Conservation (phyloP, 2,797 vertebrate species). For the Onychomys torridus region DNA sequence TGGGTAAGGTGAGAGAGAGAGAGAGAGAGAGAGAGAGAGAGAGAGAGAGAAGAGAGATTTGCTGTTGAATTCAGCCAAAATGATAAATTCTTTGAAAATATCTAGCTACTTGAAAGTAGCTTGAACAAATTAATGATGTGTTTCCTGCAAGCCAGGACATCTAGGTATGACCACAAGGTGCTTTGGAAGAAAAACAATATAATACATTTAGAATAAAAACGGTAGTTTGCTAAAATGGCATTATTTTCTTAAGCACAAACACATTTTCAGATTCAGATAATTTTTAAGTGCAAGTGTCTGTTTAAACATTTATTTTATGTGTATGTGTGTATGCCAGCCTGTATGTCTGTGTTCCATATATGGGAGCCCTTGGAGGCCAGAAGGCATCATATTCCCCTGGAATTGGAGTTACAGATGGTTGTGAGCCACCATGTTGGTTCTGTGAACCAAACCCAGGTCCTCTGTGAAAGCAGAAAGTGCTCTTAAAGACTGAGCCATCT, state of each 20-base stretch:
- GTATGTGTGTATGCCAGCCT: not conserved
- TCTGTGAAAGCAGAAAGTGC: not conserved
- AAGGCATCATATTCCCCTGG: not conserved
- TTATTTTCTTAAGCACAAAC: conserved; percentile 22
- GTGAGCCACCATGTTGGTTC: not conserved
- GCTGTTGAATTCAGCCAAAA: conserved; percentile 19
- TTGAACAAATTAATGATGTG: conserved; percentile 11
- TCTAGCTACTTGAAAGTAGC: not conserved
- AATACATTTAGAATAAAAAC: conserved; percentile 33
- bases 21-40: no score
- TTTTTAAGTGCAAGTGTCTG: not conserved
- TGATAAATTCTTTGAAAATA: conserved; percentile 29
- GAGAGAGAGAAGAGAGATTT: not conserved
- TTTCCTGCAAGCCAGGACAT: not conserved
- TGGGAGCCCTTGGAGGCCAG: not conserved
- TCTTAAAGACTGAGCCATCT: no score
- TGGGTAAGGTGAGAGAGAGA: not conserved
- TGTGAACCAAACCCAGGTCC: not conserved
- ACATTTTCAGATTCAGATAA: conserved; percentile 30
- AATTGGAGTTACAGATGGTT: not conserved
- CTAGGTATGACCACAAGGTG: not conserved
- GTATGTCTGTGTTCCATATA: not conserved
- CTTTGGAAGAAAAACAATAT: not conserved
- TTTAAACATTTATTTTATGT: not conserved
- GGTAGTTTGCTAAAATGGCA: not conserved